Conservation (phyloP, 2,888 invertebrate genomes). For the Oxystoma pomonae region DNA sequence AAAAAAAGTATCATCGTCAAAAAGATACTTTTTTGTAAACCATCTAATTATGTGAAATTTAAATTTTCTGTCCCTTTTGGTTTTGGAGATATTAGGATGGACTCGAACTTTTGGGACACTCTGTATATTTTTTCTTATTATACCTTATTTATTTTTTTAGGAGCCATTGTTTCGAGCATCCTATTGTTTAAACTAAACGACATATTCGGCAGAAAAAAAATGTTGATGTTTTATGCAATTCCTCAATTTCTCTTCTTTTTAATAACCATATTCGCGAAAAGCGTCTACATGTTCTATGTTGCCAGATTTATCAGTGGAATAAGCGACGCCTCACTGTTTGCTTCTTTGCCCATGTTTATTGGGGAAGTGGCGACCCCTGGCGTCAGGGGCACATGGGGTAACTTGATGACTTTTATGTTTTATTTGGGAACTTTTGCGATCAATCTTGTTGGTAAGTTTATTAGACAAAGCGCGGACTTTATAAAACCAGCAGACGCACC, state of each 20-base stretch:
- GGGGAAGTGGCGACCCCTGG: conserved; percentile 37
- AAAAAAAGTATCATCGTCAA: no score
- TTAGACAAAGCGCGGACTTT: no score
- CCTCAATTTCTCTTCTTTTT: conserved; percentile 34
- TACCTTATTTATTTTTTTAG: no score
- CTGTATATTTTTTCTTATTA: no score
- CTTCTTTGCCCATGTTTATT: conserved; percentile 34
- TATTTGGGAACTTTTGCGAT: conserved; percentile 35
- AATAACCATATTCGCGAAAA: conserved; percentile 29
- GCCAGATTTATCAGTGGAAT: conserved; percentile 34
- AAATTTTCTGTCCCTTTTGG: no score
- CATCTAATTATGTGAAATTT: no score
- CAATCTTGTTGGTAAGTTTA: conserved; percentile 52
- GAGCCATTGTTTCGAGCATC: conserved; percentile 15
- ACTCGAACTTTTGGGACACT: no score
- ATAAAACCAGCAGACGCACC: no score
- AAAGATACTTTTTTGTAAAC: no score
- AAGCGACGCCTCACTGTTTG: conserved; percentile 33
- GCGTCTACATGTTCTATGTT: conserved; percentile 36
- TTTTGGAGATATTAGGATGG: no score
- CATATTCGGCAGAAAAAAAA: conserved; percentile 35
- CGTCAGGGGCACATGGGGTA: conserved; percentile 38
- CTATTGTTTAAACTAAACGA: conserved; percentile 34
- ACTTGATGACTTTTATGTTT: conserved; percentile 29
- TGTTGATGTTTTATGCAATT: conserved; percentile 33